Evolutionary conservation across 2,113 vertebrate genomes (phyloP).

Genomic region (Fregetta grallaria): DNA sequence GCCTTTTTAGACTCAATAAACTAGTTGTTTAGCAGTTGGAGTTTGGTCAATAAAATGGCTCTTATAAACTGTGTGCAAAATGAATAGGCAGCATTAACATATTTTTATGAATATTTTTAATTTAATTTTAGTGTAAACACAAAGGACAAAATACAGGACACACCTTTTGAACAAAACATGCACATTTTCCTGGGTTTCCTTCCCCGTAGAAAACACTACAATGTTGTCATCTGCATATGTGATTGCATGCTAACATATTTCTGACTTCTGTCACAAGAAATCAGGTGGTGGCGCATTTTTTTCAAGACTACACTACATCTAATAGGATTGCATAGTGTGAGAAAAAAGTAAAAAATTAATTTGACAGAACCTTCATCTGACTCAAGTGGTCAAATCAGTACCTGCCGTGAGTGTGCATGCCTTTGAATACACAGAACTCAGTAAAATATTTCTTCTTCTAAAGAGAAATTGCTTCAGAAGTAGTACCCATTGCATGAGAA

Average conservation of each 20-base stretch:
- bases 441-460: neutral
- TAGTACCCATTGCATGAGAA: neutral
- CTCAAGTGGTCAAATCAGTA: neutral
- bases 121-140: neutral
- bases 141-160: neutral
- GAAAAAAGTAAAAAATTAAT: neutral
- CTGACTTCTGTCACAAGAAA: neutral
- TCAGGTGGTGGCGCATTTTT: neutral
- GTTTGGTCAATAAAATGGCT: neutral
- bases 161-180: neutral
- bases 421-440: neutral
- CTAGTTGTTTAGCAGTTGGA: neutral
- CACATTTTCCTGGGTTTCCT: neutral
- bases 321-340: neutral
- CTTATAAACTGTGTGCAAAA: neutral
- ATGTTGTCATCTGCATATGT: neutral
- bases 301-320: neutral
- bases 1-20: constrained; percentile 17
- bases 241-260: neutral
- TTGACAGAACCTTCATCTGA: neutral
- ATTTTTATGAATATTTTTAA: neutral
- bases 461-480: neutral
- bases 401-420: neutral
- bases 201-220: neutral
- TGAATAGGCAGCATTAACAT: neutral